Base-by-base conservation (phyloP, 2,113 vertebrate genomes). In the Sialia sialis region DNA sequence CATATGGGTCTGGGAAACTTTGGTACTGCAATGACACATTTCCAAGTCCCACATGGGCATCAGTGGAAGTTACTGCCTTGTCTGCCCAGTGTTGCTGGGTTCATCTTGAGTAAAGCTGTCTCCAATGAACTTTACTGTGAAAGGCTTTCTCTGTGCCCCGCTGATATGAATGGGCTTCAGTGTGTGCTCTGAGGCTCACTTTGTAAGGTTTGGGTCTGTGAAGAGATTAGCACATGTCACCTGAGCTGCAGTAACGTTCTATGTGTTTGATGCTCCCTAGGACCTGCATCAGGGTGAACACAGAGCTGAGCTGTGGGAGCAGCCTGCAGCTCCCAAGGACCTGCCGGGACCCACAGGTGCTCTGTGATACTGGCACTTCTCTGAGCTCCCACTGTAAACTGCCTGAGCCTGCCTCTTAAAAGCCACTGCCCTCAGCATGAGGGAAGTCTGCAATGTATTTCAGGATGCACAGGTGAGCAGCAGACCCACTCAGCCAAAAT, bases 261-360 rank as follows among this genome's bases (percentile, higher is more conserved):
- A 4, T 2, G 16, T 63, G 32, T 41, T 63, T 54, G 32, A 60
- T 82, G 38, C 7, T 38, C 38, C 10, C 32, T 6, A 12, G 22
- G 9, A 68, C 72, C 15, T 11, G 11, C 38, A 60, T 51, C 2
- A 4, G 22, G 17, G 27, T 62, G 56, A 38, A 38, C 1, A 6
- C 0, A 39, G 5, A 48, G 12, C 41, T 56, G 30, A 74, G 51
- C 30, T 62, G 3, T 3, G 6, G 44, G 49, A 72, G 25, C 34
- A 83, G 25, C 32, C 25, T 41, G 51, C 51, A 48, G 54, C 19
- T 74, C 26, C 54, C 12, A 4, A 18, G 38, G 30, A 29, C 20
- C 36, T 6, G 2, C 29, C 2, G 5, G 38, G 49, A 54, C 22
- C 16, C 26, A 46, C 0, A 0, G 3, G 54, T 64, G n/a, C 29